Conservation (phyloP, 2,888 invertebrate species). For the Drosophila buzzatii region DNA sequence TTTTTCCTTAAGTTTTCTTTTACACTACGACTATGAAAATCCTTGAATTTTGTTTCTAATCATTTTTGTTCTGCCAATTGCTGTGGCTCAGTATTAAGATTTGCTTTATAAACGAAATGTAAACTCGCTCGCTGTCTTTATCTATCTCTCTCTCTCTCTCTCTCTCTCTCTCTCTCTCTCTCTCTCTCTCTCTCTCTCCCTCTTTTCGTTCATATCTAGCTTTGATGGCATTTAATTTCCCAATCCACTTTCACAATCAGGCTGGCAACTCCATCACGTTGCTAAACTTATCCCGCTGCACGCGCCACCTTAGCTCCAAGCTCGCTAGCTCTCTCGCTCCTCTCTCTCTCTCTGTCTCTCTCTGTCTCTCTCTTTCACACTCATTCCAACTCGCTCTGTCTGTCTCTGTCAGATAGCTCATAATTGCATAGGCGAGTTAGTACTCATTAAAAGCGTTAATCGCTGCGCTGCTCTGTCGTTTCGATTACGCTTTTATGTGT, state of each 20-base stretch:
- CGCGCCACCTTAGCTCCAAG: neutral
- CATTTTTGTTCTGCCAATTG: neutral
- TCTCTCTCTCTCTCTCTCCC: neutral
- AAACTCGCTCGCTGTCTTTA: neutral
- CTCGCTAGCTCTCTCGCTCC: too few species aligned
- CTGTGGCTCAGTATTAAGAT: neutral
- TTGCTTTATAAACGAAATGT: neutral
- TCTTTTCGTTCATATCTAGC: constrained; percentile 9
- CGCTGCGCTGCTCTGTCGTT: constrained; percentile 53
- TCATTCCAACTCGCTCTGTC: neutral
- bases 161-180: neutral
- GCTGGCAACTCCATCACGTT: constrained; percentile 34
- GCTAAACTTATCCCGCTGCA: constrained; percentile 3
- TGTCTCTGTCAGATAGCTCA: constrained; percentile 59
- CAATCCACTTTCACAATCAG: constrained; percentile 54
- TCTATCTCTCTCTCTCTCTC: too few species aligned
- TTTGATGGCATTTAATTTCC: constrained; percentile 36
- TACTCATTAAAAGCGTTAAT: constrained; percentile 79
- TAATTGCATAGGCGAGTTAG: constrained; percentile 79
- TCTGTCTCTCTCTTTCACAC: neutral
- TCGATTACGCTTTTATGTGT: constrained; percentile 60
- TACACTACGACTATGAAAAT: neutral
- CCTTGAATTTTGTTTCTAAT: neutral
- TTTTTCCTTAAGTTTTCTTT: neutral
- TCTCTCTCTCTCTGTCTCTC: neutral